A percentile compares a stretch with the other conserved stretches of the same genome.
These are phyloP conservation scores for Dasysyrphus albostriatus DNA, from an alignment of 2,888 invertebrate species.

Conservation along the genomic window DNA sequence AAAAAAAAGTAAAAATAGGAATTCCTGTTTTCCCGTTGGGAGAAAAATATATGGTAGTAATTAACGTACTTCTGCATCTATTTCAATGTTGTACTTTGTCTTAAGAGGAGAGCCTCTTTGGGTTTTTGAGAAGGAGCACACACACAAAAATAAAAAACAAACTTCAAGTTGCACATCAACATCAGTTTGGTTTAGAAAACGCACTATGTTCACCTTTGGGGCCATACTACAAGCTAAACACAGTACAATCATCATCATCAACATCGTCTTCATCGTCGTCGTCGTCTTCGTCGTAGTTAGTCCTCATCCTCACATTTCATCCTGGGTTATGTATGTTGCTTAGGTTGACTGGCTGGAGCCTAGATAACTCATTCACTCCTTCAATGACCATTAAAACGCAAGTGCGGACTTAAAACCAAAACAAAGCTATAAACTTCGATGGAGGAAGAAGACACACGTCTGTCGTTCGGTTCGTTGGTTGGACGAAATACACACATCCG, in stretches of 20 bases:
- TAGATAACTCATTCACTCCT: conserved; percentile 63
- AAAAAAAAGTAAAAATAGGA: conserved; percentile 2
- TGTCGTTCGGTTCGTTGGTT: too few species aligned
- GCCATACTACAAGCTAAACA: conserved; percentile 24
- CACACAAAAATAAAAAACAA: conserved; percentile 24
- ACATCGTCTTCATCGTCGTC: conserved; percentile 28
- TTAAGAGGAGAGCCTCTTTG: conserved; percentile 12
- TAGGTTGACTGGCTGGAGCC: conserved; percentile 30
- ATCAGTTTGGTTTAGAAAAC: conserved; percentile 54
- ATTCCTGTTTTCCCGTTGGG: conserved; percentile 35
- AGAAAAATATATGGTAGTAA: conserved; percentile 54
- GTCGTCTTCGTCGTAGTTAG: conserved; percentile 16
- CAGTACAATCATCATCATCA: conserved; percentile 37
- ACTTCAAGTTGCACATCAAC: conserved; percentile 52
- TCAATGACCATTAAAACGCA: conserved; percentile 69
- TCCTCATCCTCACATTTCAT: conserved; percentile 54
- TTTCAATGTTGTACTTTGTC: conserved; percentile 52
- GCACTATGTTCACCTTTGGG: conserved; percentile 60
- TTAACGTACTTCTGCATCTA: conserved; percentile 62
- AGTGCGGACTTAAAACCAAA: conserved; percentile 59
- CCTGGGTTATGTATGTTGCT: conserved; percentile 9
- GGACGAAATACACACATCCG: conserved; percentile 31
- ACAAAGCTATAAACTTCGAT: conserved; percentile 59
- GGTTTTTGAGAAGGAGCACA: not conserved
- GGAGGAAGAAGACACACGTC: conserved; percentile 27